phyloP scores from a whole-genome alignment of 2,797 vertebrate genomes.

The Spheniscus humboldti region DNA sequence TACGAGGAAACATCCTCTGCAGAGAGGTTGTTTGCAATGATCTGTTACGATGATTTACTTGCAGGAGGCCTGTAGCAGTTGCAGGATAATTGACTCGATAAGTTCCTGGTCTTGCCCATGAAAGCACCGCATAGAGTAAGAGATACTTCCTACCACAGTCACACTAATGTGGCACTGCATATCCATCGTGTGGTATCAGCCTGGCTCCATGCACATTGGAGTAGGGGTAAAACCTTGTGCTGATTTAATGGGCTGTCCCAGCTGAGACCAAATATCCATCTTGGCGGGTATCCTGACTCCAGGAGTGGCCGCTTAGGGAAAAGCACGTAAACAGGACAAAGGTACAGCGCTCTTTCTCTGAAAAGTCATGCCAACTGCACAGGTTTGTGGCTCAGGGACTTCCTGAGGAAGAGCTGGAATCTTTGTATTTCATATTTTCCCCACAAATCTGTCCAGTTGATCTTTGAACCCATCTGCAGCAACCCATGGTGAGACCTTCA shows the following conservation, averaged over 20 bases:
- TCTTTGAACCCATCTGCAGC: background rate
- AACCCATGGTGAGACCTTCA: background rate
- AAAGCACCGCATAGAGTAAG: background rate
- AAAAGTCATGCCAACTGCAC: accelerated
- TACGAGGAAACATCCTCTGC: background rate
- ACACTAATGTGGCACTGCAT: background rate
- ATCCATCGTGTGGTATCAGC: background rate
- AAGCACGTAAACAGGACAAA: background rate
- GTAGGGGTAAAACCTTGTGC: background rate
- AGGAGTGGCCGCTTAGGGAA: background rate
- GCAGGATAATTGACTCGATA: background rate
- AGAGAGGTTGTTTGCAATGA: background rate
- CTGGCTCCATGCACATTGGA: accelerated
- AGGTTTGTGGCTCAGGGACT: background rate
- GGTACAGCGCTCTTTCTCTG: background rate
- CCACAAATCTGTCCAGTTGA: background rate
- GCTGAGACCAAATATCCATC: background rate
- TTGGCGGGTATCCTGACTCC: background rate
- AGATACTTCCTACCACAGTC: background rate
- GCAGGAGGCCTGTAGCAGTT: background rate
- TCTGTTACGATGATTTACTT: background rate
- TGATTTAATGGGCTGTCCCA: background rate
- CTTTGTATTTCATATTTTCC: too few relatives aligned
- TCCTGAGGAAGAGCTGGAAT: background rate
- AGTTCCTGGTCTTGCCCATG: background rate